Evolutionary conservation across 64 coral and sea anemone genomes (phyloP), one percentile per base, ranked within the genome.

Genomic region (Porites australiensis): DNA sequence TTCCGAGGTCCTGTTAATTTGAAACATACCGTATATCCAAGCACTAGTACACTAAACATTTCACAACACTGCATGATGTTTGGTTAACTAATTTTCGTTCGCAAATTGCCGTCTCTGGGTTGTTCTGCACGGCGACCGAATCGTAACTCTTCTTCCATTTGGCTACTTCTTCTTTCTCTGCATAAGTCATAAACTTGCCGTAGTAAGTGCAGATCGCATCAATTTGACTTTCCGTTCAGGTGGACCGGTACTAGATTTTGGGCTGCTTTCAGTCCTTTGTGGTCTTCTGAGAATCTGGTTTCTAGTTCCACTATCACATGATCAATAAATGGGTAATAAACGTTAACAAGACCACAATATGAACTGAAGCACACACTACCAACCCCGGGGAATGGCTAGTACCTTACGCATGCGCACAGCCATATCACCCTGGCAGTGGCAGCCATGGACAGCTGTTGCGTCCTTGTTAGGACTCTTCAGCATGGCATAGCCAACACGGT

Each of bases 291-390:
- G 64, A 86, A 69, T 50, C 82, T 69, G 58, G 59, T 86, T 86
- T 86, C 62, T 5, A 69, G 82, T 62, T 86, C 62, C 64, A 44
- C 64, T 69, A 86, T 44, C 15, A 86, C 59, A 86, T 53, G 23
- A 58, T 78, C 88, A 37, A 90, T 90, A 75, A 90, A 79, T 77
- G 75, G 88, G 88, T 90, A 90, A 75, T 90, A 90, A 75, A 89
- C 75, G 66, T 69, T 37, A 37, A 37, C 27, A 37, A 37, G 27
- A 37, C 27, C 27, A 37, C 27, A 37, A 37, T 1, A 37, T 37
- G 27, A 37, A 37, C 27, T 37, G 27, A 37, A 37, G 27, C 27
- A 37, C 27, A 37, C 27, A 37, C 0, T 37, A 37, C 27, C 27
- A 37, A 37, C 27, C 1, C 27, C 27, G 27, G 27, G 27, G 27